These are phyloP conservation scores for Exocentrus adspersus DNA, from an alignment of 2,888 invertebrate species.

Conservation along the genomic window DNA sequence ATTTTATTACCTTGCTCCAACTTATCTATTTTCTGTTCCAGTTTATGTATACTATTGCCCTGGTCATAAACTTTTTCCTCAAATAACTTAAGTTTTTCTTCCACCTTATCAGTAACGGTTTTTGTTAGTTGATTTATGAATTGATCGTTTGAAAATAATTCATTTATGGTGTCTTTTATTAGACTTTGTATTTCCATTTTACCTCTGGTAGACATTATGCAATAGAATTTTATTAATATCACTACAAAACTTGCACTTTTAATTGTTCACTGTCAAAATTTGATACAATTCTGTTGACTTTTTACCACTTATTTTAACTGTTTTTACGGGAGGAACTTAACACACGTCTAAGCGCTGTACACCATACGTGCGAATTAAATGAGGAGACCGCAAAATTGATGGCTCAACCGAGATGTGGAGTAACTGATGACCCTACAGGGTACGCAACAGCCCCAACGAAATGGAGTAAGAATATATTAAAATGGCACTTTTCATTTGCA, in stretches of 20 bases:
- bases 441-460: no score
- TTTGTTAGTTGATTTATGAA: background rate
- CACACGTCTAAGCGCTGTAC: background rate
- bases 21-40: background rate
- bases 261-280: background rate
- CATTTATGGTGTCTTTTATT: slow-evolving; percentile 1
- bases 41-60: background rate
- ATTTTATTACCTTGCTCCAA: background rate
- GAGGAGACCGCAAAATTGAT: no score
- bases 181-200: background rate
- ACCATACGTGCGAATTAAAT: no score
- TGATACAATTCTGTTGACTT: background rate
- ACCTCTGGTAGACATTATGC: background rate
- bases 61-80: background rate
- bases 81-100: slow-evolving; percentile 4
- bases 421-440: no score
- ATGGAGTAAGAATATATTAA: no score
- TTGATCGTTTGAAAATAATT: background rate
- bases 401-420: no score
- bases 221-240: background rate
- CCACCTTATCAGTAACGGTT: background rate
- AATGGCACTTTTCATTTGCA: no score
- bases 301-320: background rate
- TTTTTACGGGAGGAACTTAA: background rate
- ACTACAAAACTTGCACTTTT: background rate